phyloP scores from a whole-genome alignment of 2,797 vertebrate species.

The Gila robusta region DNA sequence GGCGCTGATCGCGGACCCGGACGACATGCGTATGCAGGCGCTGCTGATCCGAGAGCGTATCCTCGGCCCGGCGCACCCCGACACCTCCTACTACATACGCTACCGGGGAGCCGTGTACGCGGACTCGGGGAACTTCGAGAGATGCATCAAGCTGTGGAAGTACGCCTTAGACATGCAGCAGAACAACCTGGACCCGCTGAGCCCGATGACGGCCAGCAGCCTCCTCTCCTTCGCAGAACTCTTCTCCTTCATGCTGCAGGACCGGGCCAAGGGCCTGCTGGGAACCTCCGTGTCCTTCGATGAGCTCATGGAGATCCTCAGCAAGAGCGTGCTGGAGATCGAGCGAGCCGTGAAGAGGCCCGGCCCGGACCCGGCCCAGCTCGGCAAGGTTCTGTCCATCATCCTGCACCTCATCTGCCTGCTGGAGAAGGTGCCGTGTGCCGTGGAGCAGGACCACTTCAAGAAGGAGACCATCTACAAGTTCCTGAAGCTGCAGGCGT shows the following conservation, averaged over 20 bases:
- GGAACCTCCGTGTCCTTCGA: constrained; percentile 96
- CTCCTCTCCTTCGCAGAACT: constrained; percentile 97
- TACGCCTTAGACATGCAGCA: constrained; percentile 99
- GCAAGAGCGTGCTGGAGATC: constrained; percentile 97
- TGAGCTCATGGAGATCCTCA: constrained; percentile 96
- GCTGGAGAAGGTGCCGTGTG: constrained; percentile 95
- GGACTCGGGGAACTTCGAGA: constrained; percentile 97
- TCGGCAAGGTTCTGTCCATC: constrained; percentile 97
- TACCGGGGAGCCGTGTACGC: constrained; percentile 97
- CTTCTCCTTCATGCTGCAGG: constrained; percentile 99
- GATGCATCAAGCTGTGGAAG: constrained; percentile 98
- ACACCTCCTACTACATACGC: constrained; percentile 98
- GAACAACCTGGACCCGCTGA: constrained; percentile 94
- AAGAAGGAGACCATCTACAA: constrained; percentile 98
- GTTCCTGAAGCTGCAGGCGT: constrained; percentile 95
- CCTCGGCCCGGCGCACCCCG: constrained; percentile 96
- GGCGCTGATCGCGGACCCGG: constrained; percentile 94
- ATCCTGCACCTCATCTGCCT: constrained; percentile 98
- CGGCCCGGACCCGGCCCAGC: constrained; percentile 89
- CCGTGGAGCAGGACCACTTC: constrained; percentile 92
- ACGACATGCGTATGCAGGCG: constrained; percentile 99
- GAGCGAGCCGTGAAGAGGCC: constrained; percentile 90
- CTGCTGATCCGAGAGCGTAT: constrained; percentile 95
- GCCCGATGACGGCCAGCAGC: constrained; percentile 98
- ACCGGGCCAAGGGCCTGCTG: constrained; percentile 94